These are phyloP conservation scores for Himalopsyche anomala DNA, from an alignment of 2,888 invertebrate genomes.

Conservation along the genomic window DNA sequence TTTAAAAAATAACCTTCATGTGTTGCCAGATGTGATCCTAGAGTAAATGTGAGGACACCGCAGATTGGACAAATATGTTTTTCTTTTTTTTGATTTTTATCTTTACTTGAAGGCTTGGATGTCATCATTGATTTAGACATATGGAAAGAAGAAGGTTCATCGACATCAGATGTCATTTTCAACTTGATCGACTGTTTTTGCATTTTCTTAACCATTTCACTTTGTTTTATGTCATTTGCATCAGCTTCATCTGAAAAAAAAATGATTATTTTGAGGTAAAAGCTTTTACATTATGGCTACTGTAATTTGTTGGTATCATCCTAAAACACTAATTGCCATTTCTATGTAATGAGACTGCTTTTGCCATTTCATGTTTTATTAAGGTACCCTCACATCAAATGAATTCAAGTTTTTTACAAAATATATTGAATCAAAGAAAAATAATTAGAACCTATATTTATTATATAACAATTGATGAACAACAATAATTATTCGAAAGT, in stretches of 20 bases:
- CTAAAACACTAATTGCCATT: too few relatives aligned
- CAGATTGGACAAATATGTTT: conserved; percentile 76
- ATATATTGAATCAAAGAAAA: too few relatives aligned
- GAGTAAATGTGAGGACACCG: conserved; percentile 74
- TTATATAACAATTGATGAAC: too few relatives aligned
- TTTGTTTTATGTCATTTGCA: conserved; percentile 1
- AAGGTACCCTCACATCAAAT: too few relatives aligned
- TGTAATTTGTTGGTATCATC: too few relatives aligned
- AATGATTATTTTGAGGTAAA: not conserved
- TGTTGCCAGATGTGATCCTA: conserved; percentile 75
- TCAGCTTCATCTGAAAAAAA: not conserved
- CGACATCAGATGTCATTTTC: not conserved
- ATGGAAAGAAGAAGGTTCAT: conserved; percentile 13
- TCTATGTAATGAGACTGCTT: too few relatives aligned
- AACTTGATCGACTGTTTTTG: not conserved
- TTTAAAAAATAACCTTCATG: conserved; percentile 71
- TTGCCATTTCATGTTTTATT: too few relatives aligned
- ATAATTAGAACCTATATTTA: too few relatives aligned
- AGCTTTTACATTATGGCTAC: too few relatives aligned
- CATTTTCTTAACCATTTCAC: not conserved
- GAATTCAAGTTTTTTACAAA: too few relatives aligned
- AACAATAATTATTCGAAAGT: too few relatives aligned
- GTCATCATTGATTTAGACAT: conserved; percentile 4
- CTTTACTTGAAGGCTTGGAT: not conserved
- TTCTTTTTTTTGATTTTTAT: conserved; percentile 68